Percentiles rank a stretch among this genome's conserved stretches.
Conservation (phyloP, 1,140 invertebrate genomes). For the Frieseomelitta varia region DNA sequence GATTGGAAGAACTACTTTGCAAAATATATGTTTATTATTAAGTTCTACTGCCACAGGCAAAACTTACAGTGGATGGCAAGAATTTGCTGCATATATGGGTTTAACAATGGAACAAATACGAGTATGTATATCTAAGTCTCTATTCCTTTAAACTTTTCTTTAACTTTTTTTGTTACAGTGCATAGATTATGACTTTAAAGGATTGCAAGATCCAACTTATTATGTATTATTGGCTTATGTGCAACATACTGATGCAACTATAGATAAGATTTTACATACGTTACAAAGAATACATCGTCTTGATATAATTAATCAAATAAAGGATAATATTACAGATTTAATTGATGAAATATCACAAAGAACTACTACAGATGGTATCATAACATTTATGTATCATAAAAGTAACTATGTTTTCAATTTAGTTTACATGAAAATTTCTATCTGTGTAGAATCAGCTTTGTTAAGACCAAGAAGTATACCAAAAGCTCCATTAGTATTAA, state of each 20-base stretch:
- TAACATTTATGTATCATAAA: neutral
- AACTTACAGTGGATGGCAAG: conserved; percentile 71
- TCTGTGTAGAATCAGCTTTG: conserved; percentile 51
- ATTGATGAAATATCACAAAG: conserved; percentile 43
- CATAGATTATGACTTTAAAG: conserved; percentile 76
- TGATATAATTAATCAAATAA: conserved; percentile 72
- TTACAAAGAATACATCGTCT: conserved; percentile 68
- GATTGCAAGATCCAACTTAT: conserved; percentile 74
- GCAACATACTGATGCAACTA: conserved; percentile 67
- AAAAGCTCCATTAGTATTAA: conserved; percentile 71
- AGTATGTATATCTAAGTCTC: conserved; percentile 49
- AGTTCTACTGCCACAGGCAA: conserved; percentile 72
- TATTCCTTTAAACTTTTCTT: neutral
- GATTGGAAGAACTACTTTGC: conserved; percentile 64
- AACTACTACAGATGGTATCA: conserved; percentile 6
- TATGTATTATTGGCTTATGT: conserved; percentile 73
- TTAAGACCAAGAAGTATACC: conserved; percentile 60
- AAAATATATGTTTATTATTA: conserved; percentile 71
- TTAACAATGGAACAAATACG: conserved; percentile 71
- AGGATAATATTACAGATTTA: conserved; percentile 62
- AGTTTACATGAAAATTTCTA: conserved; percentile 21
- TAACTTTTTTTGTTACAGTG: conserved; percentile 55
- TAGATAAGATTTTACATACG: conserved; percentile 69
- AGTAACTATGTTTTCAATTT: neutral
- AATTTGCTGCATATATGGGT: conserved; percentile 69